Evolutionary conservation across 1,140 invertebrate genomes (phyloP).

Genomic region (Drosophila gunungcola): DNA sequence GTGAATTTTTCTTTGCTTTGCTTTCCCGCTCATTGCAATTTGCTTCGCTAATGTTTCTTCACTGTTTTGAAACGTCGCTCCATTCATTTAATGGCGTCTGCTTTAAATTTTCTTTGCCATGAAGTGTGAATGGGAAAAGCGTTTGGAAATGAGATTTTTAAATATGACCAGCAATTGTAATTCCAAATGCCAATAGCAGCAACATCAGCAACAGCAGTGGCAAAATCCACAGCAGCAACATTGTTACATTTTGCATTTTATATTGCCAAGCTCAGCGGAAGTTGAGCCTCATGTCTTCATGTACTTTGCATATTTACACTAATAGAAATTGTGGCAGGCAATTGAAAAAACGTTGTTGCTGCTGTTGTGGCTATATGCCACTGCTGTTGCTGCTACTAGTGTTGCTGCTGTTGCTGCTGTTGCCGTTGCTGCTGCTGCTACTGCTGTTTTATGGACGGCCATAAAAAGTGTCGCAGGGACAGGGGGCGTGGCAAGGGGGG

Average conservation of each 20-base stretch:
- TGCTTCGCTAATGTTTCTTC: slow-evolving; percentile 61
- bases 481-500: slow-evolving; percentile 42
- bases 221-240: slow-evolving; percentile 54
- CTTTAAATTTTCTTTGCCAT: slow-evolving; percentile 58
- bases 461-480: slow-evolving; percentile 74
- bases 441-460: slow-evolving; percentile 74
- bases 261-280: slow-evolving; percentile 76
- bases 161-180: slow-evolving; percentile 73
- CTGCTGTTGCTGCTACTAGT: slow-evolving; percentile 36
- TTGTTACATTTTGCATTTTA: slow-evolving; percentile 75
- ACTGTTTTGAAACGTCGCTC: slow-evolving; percentile 51
- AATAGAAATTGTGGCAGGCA: slow-evolving; percentile 81
- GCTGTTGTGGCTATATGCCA: slow-evolving; percentile 14
- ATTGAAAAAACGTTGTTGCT: slow-evolving; percentile 70
- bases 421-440: slow-evolving; percentile 36
- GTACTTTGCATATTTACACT: slow-evolving; percentile 84
- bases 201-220: slow-evolving; percentile 26
- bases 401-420: slow-evolving; percentile 32
- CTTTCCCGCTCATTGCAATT: slow-evolving; percentile 51
- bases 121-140: slow-evolving; percentile 68
- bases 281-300: slow-evolving; percentile 82
- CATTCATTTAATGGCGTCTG: slow-evolving; percentile 63
- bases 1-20: slow-evolving; percentile 22
- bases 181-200: slow-evolving; percentile 62
- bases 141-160: slow-evolving; percentile 68